Evolutionary conservation across 2,888 invertebrate species (phyloP), one percentile per base, ranked within the genome.

Genomic region (Ecdyonurus torrentis): DNA sequence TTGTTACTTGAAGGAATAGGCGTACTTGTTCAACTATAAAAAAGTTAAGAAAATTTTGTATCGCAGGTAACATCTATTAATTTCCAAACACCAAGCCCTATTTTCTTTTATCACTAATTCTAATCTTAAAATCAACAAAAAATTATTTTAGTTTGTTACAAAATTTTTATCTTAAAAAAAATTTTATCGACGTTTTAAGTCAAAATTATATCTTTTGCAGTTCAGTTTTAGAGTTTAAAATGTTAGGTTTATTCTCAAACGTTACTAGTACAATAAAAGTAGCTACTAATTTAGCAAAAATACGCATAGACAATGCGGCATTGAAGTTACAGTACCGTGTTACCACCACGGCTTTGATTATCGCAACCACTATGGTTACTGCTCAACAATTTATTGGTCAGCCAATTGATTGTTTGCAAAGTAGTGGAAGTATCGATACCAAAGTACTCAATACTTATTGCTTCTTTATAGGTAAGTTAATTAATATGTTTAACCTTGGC

Each of bases 291-390:
- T 7, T n/a, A 7, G 20, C 5, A 5, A 55, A 55, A 55, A 20
- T 55, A 7, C 5, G 22, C 55, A 22, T 55, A 7, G 55, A 55
- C 20, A 55, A 55, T 22, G 55, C 7, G 20, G 55, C 55, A n/a
- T 22, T 55, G 7, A 55, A 55, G 20, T 5, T 55, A 22, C 55
- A 55, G 7, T 55, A 55, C 20, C 18, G 53, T 18, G 5, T 64
- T 5, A 69, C 70, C 20, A 67, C 68, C 10, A 60, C 67, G 7
- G 60, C 75, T 66, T 70, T 76, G 65, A 71, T 75, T 64, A 71
- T 74, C 63, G 73, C 74, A 66, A 73, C 74, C 59, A 70, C 75
- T 63, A 70, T 76, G 61, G 73, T 76, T 63, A 73, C 74, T 63
- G 72, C 73, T 25, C 52, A 61, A 10, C 63, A 65, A 23, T 64